Evolutionary conservation across 2,888 invertebrate genomes (phyloP).

Genomic region (Lithodes maja): DNA sequence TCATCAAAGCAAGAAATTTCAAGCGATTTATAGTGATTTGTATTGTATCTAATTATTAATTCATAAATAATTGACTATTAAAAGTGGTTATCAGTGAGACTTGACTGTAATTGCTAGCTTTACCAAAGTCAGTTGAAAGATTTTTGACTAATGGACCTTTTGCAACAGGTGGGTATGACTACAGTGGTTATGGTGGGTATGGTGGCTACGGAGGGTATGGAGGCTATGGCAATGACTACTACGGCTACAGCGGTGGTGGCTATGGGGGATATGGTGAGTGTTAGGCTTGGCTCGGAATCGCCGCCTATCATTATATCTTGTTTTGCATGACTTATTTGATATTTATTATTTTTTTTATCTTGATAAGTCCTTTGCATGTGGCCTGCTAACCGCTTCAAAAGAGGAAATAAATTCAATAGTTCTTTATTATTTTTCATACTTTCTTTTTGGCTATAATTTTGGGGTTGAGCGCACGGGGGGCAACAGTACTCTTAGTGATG

Average conservation of each 20-base stretch:
- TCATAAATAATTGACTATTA: too few relatives aligned
- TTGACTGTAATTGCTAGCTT: too few relatives aligned
- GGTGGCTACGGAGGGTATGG: constrained; percentile 62
- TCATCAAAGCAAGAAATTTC: too few relatives aligned
- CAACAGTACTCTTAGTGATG: constrained; percentile 53
- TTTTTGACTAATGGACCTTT: not conserved
- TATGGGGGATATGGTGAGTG: constrained; percentile 65
- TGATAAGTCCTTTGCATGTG: constrained; percentile 3
- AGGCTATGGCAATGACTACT: constrained; percentile 63
- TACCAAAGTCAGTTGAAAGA: too few relatives aligned
- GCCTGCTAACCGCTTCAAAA: constrained; percentile 7
- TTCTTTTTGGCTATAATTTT: constrained; percentile 5
- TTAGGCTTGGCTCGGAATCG: constrained; percentile 32
- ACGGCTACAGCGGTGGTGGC: constrained; percentile 58
- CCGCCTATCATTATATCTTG: not conserved
- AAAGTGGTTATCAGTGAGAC: too few relatives aligned
- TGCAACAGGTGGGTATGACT: constrained; percentile 59
- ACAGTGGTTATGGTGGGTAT: constrained; percentile 59
- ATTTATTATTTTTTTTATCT: constrained; percentile 1
- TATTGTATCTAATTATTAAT: too few relatives aligned
- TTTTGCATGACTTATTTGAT: constrained; percentile 7
- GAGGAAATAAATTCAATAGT: not conserved
- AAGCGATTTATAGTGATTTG: too few relatives aligned
- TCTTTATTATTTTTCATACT: constrained; percentile 2
- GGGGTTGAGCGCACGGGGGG: constrained; percentile 23